Base-by-base conservation (phyloP, 2,113 vertebrate genomes). In the Rhinogobius similis region DNA sequence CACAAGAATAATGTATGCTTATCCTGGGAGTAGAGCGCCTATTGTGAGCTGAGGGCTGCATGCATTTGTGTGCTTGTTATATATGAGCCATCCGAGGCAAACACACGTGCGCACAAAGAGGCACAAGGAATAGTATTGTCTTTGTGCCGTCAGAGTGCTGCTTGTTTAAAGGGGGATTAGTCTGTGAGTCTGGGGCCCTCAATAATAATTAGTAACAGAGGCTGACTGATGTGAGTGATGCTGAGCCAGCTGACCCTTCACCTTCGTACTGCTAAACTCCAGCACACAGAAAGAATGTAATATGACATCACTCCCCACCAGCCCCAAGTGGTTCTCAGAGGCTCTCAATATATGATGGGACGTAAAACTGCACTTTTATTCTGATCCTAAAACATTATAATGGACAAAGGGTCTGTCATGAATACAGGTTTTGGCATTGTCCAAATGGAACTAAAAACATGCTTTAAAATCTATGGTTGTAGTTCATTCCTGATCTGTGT, bases 201-300 rank as follows among this genome's bases (percentile, higher is more conserved):
- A 74, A 82, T 89, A 83, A 86, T 88, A 90, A 90, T 89, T 91
- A 89, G 79, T 78, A 85, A 76, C 78, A 89, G 86, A 87, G 85
- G 77, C 76, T 82, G 87, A 86, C 78, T 78, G 88, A 89, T 86
- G 77, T 81, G 89, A 87, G 77, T 90, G 86, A 91, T 86, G 86
- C 77, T 67, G 80, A 81, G 85, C 89, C 88, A 88, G 83, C 58
- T 78, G 75, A 87, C 79, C 84, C 83, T 81, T 84, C 29, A 82
- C 88, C 82, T 81, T 56, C 5, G 55, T 59, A 68, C 76, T 79
- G 72, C 76, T 78, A 74, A 38, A 56, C 5, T 18, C 65, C 48
- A 77, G 55, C 52, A 76, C 68, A 82, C 59, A 74, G 69, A 79
- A 70, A 65, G 70, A 73, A 67, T 55, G 64, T 80, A 78, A 75